Percentiles rank a stretch among this genome's conserved stretches.
These are phyloP conservation scores for Heliconius hortense DNA, from an alignment of 2,888 invertebrate genomes.

Conservation along the genomic window DNA sequence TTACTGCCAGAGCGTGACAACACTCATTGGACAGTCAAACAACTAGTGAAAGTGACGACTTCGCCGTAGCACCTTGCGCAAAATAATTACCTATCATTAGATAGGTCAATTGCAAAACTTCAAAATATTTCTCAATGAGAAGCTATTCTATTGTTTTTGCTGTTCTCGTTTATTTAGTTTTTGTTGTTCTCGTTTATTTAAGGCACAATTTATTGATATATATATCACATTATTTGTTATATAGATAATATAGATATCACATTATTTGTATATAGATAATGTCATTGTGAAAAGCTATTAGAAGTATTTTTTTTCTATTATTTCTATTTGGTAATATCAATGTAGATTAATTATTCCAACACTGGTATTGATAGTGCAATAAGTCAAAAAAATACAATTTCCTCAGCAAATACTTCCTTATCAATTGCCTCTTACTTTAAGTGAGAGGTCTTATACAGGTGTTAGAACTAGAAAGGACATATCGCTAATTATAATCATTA, in stretches of 20 bases:
- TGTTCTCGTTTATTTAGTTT: conserved; percentile 24
- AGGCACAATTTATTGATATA: neutral
- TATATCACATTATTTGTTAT: neutral
- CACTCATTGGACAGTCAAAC: conserved; percentile 75
- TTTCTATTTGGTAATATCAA: neutral
- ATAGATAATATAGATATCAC: no score
- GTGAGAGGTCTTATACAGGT: no score
- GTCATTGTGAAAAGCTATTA: neutral
- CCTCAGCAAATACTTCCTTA: neutral
- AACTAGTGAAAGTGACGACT: conserved; percentile 75
- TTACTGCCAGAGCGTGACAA: conserved; percentile 76
- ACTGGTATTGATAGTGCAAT: neutral
- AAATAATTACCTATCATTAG: conserved; percentile 57
- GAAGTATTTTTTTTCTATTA: neutral
- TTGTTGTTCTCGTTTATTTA: conserved; percentile 14
- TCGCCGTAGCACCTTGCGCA: conserved; percentile 67
- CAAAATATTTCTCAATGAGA: conserved; percentile 41
- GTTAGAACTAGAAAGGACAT: neutral
- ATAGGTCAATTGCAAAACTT: conserved; percentile 50
- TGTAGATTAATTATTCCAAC: neutral
- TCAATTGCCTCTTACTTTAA: neutral
- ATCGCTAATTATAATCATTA: neutral
- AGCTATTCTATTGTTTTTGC: conserved; percentile 37
- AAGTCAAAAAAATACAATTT: neutral
- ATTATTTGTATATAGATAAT: neutral